Percentiles rank a stretch among this genome's conserved stretches.
phyloP scores from a whole-genome alignment of 2,113 vertebrate species.

The Notechis scutatus region DNA sequence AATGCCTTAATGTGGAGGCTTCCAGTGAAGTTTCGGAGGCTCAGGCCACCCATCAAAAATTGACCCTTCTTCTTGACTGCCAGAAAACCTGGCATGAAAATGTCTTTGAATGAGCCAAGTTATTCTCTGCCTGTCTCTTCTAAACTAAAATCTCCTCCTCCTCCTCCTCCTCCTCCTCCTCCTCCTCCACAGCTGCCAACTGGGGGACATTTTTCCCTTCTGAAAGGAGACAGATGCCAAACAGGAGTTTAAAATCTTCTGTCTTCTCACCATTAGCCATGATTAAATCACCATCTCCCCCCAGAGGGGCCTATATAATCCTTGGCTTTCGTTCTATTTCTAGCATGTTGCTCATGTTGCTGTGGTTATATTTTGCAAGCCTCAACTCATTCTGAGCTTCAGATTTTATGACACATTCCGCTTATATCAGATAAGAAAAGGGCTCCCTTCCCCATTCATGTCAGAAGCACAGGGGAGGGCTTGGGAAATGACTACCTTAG shows the following conservation, averaged over 20 bases:
- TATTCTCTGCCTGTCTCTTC: background rate
- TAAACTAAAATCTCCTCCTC: background rate
- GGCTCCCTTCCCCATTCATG: background rate
- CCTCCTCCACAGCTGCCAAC: too few relatives aligned
- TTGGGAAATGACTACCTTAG: background rate
- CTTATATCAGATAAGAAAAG: background rate
- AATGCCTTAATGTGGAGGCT: background rate
- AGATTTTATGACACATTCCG: background rate
- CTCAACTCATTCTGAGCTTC: background rate
- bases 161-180: too few relatives aligned
- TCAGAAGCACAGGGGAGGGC: background rate
- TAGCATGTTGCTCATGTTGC: background rate
- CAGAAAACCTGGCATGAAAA: background rate
- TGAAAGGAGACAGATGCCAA: background rate
- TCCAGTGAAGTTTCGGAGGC: background rate
- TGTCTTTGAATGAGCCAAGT: background rate
- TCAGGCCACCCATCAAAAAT: background rate
- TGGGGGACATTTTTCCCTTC: background rate
- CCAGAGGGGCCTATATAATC: background rate
- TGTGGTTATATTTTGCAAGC: background rate
- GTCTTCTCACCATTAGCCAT: background rate
- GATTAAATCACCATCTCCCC: background rate
- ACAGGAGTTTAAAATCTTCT: background rate
- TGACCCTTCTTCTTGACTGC: background rate
- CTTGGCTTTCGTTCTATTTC: background rate